Base-by-base conservation (phyloP, 2,797 vertebrate species). In the Falco novaeseelandiae region DNA sequence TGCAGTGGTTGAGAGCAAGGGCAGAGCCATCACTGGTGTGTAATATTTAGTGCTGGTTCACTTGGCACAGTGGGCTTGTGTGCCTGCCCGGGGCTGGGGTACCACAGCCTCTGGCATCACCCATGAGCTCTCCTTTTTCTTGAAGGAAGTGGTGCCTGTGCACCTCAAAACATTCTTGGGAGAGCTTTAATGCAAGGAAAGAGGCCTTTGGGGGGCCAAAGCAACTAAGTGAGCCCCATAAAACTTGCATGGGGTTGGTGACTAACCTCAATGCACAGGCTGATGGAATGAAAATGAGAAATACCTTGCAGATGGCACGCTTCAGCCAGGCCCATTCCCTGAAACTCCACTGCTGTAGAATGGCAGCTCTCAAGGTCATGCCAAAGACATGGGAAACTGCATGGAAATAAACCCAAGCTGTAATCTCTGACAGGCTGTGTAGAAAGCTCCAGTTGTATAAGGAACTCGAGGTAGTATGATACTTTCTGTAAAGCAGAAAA, bases 391-490 rank as follows among this genome's bases (percentile, higher is more conserved):
- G 12, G n/a, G 44, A n/a, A 74, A 67, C 34, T 48, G 10, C 38
- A 23, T 8, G 54, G 77, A 58, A 94, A 81, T 14, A 63, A 73
- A 82, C 42, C 44, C 59, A 49, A 67, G 49, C 8, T 59, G 4
- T 34, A 44, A 1, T 19, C 25, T 61, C 40, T 54, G 58, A 32
- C 17, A 66, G 38, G 17, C 6, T 58, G 42, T 62, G 58, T 20
- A 25, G 87, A 57, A 51, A 62, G 46, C 32, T 80, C 49, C 2
- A 1, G 67, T 30, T 87, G 79, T 51, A 13, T n/a, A 46, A 78
- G 52, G 72, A 78, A 52, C 34, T 9, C 0, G 2, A 6, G 23
- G 21, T 82, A 49, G 54, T 6, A 20, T 0, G 0, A 44, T 51
- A 4, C 12, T 67, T 88, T 12, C 63, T 9, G 3, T 69, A 71